Base-by-base conservation (phyloP, 37 sponge, comb jelly and placozoan species). In the Cladorhizidae sp. region DNA sequence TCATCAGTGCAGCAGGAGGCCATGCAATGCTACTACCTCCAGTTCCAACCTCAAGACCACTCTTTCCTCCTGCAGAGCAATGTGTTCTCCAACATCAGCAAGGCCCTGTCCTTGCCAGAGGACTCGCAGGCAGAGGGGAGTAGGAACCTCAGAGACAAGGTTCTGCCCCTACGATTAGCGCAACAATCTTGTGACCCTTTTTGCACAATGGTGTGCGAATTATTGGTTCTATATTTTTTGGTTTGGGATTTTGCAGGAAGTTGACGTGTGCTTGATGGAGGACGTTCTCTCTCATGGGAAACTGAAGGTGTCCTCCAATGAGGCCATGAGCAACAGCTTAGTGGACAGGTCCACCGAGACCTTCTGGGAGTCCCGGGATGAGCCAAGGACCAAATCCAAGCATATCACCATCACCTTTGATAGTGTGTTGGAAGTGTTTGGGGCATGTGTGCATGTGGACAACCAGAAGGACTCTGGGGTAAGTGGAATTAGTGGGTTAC, bases 361-460 rank as follows among this genome's bases (percentile, higher is more conserved):
- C 12, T 97, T 97, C 72, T 97, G 98, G 98, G 98, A 97, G 58
- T 92, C 93, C 11, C 73, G 92, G 15, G 96, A 92, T 35, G 96
- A 95, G 70, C 82, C 87, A 0, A 57, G 89, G 33, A 76, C 67
- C 3, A 83, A 80, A 45, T 74, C 80, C 5, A 77, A 80, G 35
- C 29, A 38, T 35, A 72, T 94, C 69, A 84, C 85, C 33, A 67
- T 90, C 52, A 76, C 95, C 28, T 94, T 83, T 50, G 80, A 89
- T 12, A 56, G 45, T 14, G 63, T 57, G 65, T 3, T 17, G 2
- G 72, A 45, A 20, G 40, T 83, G 38, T 83, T 70, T 71, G 89
- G 78, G 51, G 88, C 80, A 0, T 79, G 79, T 78, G 80, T 96
- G 25, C 93, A 96, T 56, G 74, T 92, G 59, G 96, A 96, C 79